Percentiles rank a stretch among this genome's conserved stretches.
Conservation (phyloP, 1,140 invertebrate genomes). For the Drosophila pseudoananassae region DNA sequence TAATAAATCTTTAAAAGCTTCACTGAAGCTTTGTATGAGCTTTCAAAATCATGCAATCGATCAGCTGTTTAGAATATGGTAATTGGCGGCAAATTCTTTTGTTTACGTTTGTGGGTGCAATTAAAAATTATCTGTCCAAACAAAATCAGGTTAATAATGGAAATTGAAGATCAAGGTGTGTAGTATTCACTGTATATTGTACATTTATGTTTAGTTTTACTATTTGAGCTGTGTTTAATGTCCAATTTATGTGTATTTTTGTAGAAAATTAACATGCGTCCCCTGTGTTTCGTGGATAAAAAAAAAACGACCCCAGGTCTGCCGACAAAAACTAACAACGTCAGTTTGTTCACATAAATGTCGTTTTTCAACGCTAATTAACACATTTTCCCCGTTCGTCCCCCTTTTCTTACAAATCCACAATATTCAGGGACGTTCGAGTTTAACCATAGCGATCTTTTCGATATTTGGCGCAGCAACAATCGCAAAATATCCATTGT, state of each 20-base stretch:
- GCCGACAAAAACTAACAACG: too few relatives aligned
- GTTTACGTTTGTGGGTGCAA: too few relatives aligned
- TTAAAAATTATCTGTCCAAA: too few relatives aligned
- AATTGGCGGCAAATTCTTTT: neutral
- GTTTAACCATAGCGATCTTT: conserved; percentile 3
- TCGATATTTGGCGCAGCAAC: conserved; percentile 7
- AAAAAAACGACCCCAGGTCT: too few relatives aligned
- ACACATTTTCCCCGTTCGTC: conserved; percentile 4
- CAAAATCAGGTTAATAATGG: too few relatives aligned
- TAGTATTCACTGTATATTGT: too few relatives aligned
- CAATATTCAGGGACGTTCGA: conserved; percentile 12
- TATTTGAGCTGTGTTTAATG: too few relatives aligned
- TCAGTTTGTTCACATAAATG: neutral
- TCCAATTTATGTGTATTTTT: too few relatives aligned
- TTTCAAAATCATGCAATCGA: neutral
- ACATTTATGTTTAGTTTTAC: too few relatives aligned
- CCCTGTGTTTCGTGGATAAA: too few relatives aligned
- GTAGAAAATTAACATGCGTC: too few relatives aligned
- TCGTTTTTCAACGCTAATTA: conserved; percentile 8
- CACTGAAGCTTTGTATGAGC: neutral
- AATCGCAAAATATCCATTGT: neutral
- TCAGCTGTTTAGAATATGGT: neutral
- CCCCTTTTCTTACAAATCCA: conserved; percentile 1
- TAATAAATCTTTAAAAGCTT: conserved; percentile 2
- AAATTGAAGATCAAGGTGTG: too few relatives aligned